Percentiles rank a stretch among this genome's conserved stretches.
These are phyloP conservation scores for Mesaphorura yosii DNA, from an alignment of 1,140 invertebrate genomes.

Conservation along the genomic window DNA sequence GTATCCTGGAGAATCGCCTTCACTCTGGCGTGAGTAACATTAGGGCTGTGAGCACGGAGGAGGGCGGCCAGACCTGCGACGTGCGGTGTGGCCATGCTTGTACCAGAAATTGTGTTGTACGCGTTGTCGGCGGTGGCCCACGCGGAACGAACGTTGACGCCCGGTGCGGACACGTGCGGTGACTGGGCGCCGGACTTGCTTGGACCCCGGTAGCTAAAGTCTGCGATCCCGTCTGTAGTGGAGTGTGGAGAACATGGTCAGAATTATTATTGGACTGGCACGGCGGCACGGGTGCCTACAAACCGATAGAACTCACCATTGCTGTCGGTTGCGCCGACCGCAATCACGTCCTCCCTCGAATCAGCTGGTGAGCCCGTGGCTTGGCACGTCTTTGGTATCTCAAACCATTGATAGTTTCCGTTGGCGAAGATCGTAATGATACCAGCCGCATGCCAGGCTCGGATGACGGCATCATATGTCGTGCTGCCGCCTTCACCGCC, in stretches of 20 bases:
- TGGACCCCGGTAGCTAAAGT: constrained; percentile 2
- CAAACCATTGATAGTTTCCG: constrained; percentile 4
- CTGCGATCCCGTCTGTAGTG: neutral
- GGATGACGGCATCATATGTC: neutral
- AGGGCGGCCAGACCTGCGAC: neutral
- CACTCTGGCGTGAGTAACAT: neutral
- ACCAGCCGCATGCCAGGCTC: constrained; percentile 4
- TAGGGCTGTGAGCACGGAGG: neutral
- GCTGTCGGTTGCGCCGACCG: constrained; percentile 4
- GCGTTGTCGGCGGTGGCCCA: neutral
- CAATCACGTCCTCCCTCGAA: neutral
- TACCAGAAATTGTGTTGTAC: constrained; percentile 6
- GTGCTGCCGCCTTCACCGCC: neutral
- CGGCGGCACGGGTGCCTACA: neutral
- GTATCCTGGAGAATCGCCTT: neutral
- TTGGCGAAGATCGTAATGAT: constrained; percentile 12
- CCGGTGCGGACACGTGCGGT: constrained; percentile 21
- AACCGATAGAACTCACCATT: neutral
- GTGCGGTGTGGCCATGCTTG: neutral
- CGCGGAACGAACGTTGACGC: constrained; percentile 12
- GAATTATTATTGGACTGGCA: too few relatives aligned
- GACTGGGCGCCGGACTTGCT: neutral
- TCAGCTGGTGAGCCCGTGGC: constrained; percentile 4
- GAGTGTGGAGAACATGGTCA: too few relatives aligned
- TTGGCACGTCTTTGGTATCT: neutral